phyloP scores from a whole-genome alignment of 2,113 vertebrate genomes.

The Rhipidura dahli region DNA sequence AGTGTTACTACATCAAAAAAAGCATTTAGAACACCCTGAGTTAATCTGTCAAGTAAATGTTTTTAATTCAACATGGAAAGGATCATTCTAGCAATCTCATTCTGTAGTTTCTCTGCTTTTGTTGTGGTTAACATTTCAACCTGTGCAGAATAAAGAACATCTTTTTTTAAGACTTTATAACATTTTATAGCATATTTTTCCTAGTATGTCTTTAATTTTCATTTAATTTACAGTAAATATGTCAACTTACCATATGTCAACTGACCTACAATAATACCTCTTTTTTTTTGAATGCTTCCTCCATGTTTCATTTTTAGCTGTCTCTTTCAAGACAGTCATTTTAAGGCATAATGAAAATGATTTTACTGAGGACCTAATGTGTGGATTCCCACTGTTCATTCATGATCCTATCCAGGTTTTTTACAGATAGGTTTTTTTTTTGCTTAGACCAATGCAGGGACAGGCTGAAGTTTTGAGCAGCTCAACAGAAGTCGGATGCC shows the following conservation, averaged over 20 bases:
- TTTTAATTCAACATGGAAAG: neutral
- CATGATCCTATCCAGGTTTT: neutral
- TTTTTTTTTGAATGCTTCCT: neutral
- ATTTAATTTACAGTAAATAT: neutral
- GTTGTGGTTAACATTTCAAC: neutral
- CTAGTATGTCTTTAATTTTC: neutral
- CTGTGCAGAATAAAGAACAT: neutral
- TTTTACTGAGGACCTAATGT: neutral
- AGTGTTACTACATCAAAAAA: neutral
- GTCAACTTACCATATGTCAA: neutral
- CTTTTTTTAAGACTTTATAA: neutral
- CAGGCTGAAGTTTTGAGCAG: neutral
- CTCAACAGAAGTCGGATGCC: neutral
- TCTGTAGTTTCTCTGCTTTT: neutral
- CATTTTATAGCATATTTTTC: neutral
- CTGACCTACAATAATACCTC: neutral
- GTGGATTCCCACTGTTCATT: neutral
- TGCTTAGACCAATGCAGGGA: neutral
- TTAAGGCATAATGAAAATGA: neutral
- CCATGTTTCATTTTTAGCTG: neutral
- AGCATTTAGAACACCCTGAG: neutral
- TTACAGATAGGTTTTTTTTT: no score
- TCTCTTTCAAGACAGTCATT: neutral
- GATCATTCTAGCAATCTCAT: neutral
- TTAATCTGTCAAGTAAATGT: neutral